Evolutionary conservation across 2,888 invertebrate genomes (phyloP).

Genomic region (Hypolimnas misippus): DNA sequence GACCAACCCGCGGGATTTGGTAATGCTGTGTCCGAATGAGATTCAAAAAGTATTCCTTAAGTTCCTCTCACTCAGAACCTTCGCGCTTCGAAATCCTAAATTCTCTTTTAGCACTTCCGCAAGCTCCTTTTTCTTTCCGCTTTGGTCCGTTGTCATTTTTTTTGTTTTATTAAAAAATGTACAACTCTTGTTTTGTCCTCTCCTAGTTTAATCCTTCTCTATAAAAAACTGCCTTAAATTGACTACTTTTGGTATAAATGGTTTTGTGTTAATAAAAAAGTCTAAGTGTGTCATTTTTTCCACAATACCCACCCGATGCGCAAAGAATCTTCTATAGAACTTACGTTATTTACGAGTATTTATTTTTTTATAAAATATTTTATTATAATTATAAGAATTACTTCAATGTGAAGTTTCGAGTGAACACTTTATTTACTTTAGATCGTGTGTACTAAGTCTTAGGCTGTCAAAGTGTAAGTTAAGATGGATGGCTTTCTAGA

Average conservation of each 20-base stretch:
- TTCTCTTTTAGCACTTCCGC: slow-evolving; percentile 40
- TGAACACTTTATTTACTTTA: slow-evolving; percentile 29
- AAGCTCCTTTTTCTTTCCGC: slow-evolving; percentile 38
- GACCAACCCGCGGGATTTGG: slow-evolving; percentile 53
- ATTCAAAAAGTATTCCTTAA: slow-evolving; percentile 39
- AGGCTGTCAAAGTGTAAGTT: slow-evolving; percentile 35
- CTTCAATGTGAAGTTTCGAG: slow-evolving; percentile 30
- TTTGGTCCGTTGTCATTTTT: slow-evolving; percentile 34
- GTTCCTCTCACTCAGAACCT: slow-evolving; percentile 40
- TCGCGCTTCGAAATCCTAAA: slow-evolving; percentile 44
- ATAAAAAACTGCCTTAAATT: neutral
- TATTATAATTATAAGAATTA: slow-evolving; percentile 33
- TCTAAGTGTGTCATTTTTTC: slow-evolving; percentile 16
- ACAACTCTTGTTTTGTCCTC: slow-evolving; percentile 21
- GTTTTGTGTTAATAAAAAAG: slow-evolving; percentile 8
- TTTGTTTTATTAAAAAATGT: slow-evolving; percentile 27
- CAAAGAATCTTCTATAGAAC: slow-evolving; percentile 36
- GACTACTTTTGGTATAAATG: slow-evolving; percentile 7
- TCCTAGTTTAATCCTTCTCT: slow-evolving; percentile 5
- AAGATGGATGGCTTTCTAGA: slow-evolving; percentile 24
- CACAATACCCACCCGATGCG: slow-evolving; percentile 36
- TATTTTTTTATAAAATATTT: slow-evolving; percentile 38
- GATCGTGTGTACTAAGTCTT: slow-evolving; percentile 40
- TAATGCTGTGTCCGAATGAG: slow-evolving; percentile 41
- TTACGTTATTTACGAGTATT: slow-evolving; percentile 34